Evolutionary conservation across 2,113 vertebrate species (phyloP).

Genomic region (Amphiprion percula): DNA sequence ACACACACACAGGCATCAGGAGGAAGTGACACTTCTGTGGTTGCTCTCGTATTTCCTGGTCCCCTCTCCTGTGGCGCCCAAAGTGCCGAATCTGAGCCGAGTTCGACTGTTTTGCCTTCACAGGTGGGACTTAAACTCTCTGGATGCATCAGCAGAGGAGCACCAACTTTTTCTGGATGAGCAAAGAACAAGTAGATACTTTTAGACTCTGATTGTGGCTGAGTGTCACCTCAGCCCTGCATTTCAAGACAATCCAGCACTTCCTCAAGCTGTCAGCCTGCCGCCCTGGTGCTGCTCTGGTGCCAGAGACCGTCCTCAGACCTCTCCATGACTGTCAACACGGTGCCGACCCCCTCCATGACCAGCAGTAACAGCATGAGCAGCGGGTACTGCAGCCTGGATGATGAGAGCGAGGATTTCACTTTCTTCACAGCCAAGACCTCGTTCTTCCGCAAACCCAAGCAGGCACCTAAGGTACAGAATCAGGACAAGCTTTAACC

Average conservation of each 20-base stretch:
- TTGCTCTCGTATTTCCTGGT: slow-evolving; percentile 76
- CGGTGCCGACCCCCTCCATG: slow-evolving; percentile 79
- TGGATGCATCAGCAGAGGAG: slow-evolving; percentile 57
- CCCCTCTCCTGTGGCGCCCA: slow-evolving; percentile 57
- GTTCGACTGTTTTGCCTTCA: slow-evolving; percentile 61
- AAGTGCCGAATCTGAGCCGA: slow-evolving; percentile 57
- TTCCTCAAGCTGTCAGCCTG: slow-evolving; percentile 49
- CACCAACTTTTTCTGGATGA: slow-evolving; percentile 48
- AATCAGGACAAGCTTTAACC: neutral
- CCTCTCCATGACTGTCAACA: slow-evolving; percentile 79
- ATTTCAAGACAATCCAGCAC: slow-evolving; percentile 8
- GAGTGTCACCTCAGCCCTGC: slow-evolving; percentile 29
- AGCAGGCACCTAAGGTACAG: slow-evolving; percentile 87
- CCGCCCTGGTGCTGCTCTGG: slow-evolving; percentile 8
- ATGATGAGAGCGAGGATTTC: slow-evolving; percentile 94
- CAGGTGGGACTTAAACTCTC: slow-evolving; percentile 58
- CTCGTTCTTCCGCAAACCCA: slow-evolving; percentile 90
- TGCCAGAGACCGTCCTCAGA: slow-evolving; percentile 18
- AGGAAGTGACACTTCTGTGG: slow-evolving; percentile 76
- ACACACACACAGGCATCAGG: slow-evolving; percentile 34
- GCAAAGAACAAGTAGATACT: slow-evolving; percentile 14
- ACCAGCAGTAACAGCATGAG: slow-evolving; percentile 94
- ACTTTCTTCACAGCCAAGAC: slow-evolving; percentile 97
- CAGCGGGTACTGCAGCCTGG: slow-evolving; percentile 97
- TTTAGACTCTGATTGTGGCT: slow-evolving; percentile 45